Base-by-base conservation (phyloP, 2,888 invertebrate species). In the Phragmatobia fuliginosa region DNA sequence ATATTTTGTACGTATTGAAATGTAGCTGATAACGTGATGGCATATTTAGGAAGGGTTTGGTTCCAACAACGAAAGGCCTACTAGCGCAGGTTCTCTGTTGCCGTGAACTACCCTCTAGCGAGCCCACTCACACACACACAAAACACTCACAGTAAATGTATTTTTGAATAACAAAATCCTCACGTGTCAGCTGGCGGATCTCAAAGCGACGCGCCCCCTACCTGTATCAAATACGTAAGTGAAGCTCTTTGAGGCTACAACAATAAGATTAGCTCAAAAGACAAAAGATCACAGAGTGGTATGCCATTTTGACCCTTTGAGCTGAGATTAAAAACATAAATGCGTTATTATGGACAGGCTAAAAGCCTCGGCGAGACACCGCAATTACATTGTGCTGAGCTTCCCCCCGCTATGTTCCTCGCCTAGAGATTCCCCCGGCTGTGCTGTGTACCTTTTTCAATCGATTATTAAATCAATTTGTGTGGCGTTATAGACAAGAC, bases 311-410 rank as follows among this genome's bases (percentile, higher is more conserved):
- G 72, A 72, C 75, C 79, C 79, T 75, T 81, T 75, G 73, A 68
- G 62, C 74, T 59, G 63, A 79, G 77, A 83, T 83, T 83, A 83
- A 81, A 81, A 81, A 80, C 62, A 80, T 79, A 80, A 83, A 83
- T 76, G 76, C 73, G 71, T 72, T 79, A 79, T 82, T 79, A 79
- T 76, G 76, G 73, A 75, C 71, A 70, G 71, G 60, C 77, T 83
- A 78, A 82, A 82, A 82, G 82, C 81, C 61, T 73, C 70, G 74
- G 72, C 76, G 77, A 79, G 75, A 76, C 74, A 65, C 52, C 58
- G 70, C 68, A 80, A 80, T 80, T 80, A 79, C 81, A 80, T 80
- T 80, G 71, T 67, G 70, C 72, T 63, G 73, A 79, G 75, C 68
- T 62, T 58, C 31, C 18, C 25, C 38, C 21, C 38, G 2, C 65